Base-by-base conservation (phyloP, 2,888 invertebrate genomes). In the Athalia cordata region DNA sequence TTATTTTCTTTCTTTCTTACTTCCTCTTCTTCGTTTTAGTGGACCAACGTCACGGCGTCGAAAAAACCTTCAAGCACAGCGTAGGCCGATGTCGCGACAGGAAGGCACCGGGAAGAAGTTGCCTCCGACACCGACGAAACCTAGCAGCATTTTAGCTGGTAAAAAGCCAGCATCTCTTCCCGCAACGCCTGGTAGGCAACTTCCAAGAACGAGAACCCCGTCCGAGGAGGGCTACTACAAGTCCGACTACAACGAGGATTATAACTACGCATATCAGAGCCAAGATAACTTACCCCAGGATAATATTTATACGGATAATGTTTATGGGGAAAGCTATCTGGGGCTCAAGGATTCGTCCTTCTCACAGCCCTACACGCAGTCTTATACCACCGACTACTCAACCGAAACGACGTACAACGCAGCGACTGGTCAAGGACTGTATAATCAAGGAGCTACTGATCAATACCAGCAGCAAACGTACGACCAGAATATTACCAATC, bases 221-320 rank as follows among this genome's bases (percentile, higher is more conserved):
- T 86, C 87, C 78, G 86, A 89, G 81, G 88, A 90, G 82, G 86
- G 84, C 83, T 91, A 91, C 82, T 90, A 91, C 82, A 88, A 88
- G 80, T 89, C 88, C 82, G 91, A 90, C 81, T 94, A 94, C 89
- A 94, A 94, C 89, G 94, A 94, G 87, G 93, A 94, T 89, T 94
- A 94, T 87, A 94, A 94, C 89, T 93, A 94, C 89, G 94, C 94
- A 89, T 94, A 94, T 91, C 92, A 93, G 85, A 94, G 94, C 90
- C 93, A 92, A 85, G 94, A 94, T 89, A 94, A 93, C 89, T 89
- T 93, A 83, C 91, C 92, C 77, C 88, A 89, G 79, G 88, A 87
- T 78, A 29, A 29, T 29, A 80, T 82, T 76, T 84, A 82, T 79
- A 78, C 78, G 8, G 83, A 83, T 57, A 83, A 82, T 15, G 79